Percentiles rank a stretch among this genome's conserved stretches.
Conservation (phyloP, 2,888 invertebrate genomes). For the Trissolcus japonicus region DNA sequence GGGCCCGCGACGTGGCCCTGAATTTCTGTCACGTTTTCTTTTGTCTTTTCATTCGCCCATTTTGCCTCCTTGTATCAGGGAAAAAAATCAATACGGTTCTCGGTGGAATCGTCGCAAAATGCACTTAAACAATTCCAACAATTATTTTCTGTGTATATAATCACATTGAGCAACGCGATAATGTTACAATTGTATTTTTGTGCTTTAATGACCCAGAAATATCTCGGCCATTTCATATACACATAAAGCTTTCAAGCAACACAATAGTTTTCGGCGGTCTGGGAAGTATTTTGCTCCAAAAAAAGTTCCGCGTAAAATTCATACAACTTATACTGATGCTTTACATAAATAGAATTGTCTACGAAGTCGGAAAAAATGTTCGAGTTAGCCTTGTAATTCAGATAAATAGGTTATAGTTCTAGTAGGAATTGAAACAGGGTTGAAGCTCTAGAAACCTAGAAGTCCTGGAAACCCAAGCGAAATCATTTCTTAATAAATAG, state of each 20-base stretch:
- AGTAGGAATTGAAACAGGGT: too few species aligned
- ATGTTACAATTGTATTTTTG: slow-evolving; percentile 48
- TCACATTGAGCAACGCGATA: slow-evolving; percentile 21
- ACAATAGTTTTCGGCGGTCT: slow-evolving; percentile 23
- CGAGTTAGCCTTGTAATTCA: background rate
- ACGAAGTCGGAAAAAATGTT: background rate
- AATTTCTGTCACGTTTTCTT: background rate
- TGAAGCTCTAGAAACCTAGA: too few species aligned
- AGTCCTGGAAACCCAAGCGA: too few species aligned
- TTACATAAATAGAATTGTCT: slow-evolving; percentile 23
- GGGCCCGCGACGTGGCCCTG: too few species aligned
- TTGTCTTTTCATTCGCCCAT: background rate
- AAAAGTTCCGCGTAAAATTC: slow-evolving; percentile 16
- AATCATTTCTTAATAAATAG: too few species aligned
- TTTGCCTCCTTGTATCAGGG: slow-evolving; percentile 1
- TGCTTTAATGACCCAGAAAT: slow-evolving; percentile 53
- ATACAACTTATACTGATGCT: slow-evolving; percentile 23
- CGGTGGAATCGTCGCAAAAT: slow-evolving; percentile 6
- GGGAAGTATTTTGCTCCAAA: slow-evolving; percentile 18
- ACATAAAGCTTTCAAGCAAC: slow-evolving; percentile 35
- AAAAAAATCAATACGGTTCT: slow-evolving; percentile 28
- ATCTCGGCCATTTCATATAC: slow-evolving; percentile 41
- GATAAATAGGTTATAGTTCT: background rate
- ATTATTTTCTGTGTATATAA: slow-evolving; percentile 11
- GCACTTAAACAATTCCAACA: background rate